phyloP scores from a whole-genome alignment of 2,888 invertebrate genomes.

The Cheilosia pagana region DNA sequence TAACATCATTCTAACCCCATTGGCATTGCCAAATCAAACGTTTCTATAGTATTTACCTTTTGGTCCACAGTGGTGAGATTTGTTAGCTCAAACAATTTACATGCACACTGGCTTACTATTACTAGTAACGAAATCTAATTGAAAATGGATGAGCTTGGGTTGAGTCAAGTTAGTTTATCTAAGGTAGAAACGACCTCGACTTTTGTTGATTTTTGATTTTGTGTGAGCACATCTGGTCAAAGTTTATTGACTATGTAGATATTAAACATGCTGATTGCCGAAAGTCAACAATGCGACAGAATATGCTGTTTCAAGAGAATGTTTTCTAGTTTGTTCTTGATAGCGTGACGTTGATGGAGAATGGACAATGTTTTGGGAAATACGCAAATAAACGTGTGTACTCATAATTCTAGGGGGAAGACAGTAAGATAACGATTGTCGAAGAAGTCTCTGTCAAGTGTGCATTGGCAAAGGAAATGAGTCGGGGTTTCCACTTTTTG shows the following conservation, averaged over 20 bases:
- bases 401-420: too few relatives aligned
- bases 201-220: conserved; percentile 16
- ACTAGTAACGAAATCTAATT: conserved; percentile 27
- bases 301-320: conserved; percentile 7
- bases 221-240: neutral
- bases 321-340: neutral
- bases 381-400: neutral
- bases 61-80: neutral
- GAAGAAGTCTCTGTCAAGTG: too few relatives aligned
- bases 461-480: too few relatives aligned
- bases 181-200: conserved; percentile 25
- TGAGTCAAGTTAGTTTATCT: neutral
- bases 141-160: neutral
- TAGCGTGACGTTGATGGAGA: neutral
- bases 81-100: conserved; percentile 41
- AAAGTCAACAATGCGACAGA: conserved; percentile 21
- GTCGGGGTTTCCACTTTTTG: too few relatives aligned
- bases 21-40: conserved; percentile 36
- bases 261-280: conserved; percentile 1
- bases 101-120: neutral
- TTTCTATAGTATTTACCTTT: conserved; percentile 30
- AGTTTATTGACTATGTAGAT: conserved; percentile 18
- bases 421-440: too few relatives aligned
- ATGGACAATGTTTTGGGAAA: neutral
- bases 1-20: conserved; percentile 58